A percentile compares a stretch with the other conserved stretches of the same genome.
phyloP scores from a whole-genome alignment of 2,797 vertebrate genomes.

The Tenualosa ilisha region DNA sequence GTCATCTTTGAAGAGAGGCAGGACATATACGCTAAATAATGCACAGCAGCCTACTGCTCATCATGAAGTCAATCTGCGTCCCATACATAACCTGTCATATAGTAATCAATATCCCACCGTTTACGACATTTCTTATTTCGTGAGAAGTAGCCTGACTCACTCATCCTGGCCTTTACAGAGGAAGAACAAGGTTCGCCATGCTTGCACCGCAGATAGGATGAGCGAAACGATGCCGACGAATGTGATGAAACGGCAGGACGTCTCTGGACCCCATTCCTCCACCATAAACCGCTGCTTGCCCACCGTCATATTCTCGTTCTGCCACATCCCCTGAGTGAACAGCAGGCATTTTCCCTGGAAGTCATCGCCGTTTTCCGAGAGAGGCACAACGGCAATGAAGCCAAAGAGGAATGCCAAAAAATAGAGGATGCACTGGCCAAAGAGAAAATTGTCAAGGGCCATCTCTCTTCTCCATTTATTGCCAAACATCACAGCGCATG shows the following conservation, averaged over 20 bases:
- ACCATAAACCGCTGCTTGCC: constrained; percentile 77
- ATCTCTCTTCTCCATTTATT: constrained; percentile 54
- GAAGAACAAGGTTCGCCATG: constrained; percentile 78
- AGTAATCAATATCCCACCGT: background rate
- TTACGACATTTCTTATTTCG: constrained; percentile 1
- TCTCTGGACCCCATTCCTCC: constrained; percentile 79
- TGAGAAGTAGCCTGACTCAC: constrained; percentile 65
- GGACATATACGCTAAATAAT: background rate
- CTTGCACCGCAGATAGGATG: constrained; percentile 75
- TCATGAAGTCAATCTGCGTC: background rate
- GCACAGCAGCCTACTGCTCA: background rate
- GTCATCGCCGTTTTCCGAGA: constrained; percentile 78
- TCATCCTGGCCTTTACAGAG: constrained; percentile 81
- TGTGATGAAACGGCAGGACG: constrained; percentile 79
- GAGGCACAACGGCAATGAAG: constrained; percentile 77
- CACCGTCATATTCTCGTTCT: constrained; percentile 77
- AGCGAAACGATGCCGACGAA: constrained; percentile 75
- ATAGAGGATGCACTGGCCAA: constrained; percentile 74
- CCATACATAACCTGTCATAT: background rate
- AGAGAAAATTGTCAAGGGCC: constrained; percentile 71
- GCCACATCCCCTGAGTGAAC: constrained; percentile 82
- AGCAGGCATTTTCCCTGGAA: constrained; percentile 80
- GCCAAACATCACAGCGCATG: constrained; percentile 5
- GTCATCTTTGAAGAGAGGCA: background rate
- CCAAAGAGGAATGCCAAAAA: constrained; percentile 76